Evolutionary conservation across 2,113 vertebrate genomes (phyloP).

Genomic region (Crypturellus undulatus): DNA sequence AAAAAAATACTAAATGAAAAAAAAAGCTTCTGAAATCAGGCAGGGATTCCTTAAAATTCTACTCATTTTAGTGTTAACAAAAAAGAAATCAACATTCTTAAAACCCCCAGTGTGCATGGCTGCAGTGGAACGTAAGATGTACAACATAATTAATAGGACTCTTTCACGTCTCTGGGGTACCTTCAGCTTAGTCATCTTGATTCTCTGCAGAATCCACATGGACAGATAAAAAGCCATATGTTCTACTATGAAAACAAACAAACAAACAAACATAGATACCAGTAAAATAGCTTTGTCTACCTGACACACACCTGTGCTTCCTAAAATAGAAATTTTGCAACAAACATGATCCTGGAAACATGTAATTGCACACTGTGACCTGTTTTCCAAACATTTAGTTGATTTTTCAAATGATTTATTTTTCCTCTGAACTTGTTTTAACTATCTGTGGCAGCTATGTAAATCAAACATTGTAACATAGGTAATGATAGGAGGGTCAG

Average conservation of each 20-base stretch:
- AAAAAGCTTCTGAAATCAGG: neutral
- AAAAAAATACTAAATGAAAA: neutral
- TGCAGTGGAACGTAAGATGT: neutral
- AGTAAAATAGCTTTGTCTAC: neutral
- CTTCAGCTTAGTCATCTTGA: neutral
- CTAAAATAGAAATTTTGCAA: neutral
- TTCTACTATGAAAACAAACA: neutral
- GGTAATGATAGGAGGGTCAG: neutral
- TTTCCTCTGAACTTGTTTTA: neutral
- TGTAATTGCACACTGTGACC: neutral
- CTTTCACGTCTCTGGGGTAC: neutral
- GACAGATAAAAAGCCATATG: neutral
- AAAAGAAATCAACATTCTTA: neutral
- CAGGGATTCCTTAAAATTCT: neutral
- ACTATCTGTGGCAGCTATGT: neutral
- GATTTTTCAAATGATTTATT: neutral
- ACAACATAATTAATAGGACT: neutral
- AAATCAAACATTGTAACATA: fast-evolving
- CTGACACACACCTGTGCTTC: neutral
- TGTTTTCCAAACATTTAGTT: neutral
- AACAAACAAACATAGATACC: neutral
- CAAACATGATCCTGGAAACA: fast-evolving
- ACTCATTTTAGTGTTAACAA: neutral
- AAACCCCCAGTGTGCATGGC: neutral
- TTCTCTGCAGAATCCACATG: neutral